These are phyloP conservation scores for Acromyrmex heyeri DNA, from an alignment of 1,140 invertebrate species.

Conservation along the genomic window DNA sequence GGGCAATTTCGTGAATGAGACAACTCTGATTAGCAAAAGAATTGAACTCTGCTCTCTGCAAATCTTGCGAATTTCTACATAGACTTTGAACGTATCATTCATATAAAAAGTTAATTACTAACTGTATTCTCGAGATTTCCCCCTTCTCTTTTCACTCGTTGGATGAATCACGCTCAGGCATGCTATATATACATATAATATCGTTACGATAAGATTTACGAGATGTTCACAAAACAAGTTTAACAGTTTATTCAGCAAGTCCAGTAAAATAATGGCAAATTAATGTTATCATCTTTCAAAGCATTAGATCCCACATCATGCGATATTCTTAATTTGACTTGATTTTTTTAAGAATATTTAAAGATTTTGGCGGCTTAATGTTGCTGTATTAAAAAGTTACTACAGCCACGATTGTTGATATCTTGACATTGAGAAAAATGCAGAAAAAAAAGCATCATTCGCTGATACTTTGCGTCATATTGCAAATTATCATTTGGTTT, in stretches of 20 bases:
- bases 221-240: not conserved
- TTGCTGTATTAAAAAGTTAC: not conserved
- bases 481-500: conserved; percentile 12
- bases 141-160: not conserved
- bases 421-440: not conserved
- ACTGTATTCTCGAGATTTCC: not conserved
- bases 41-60: not conserved
- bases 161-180: conserved; percentile 1
- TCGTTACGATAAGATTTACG: conserved; percentile 23
- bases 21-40: conserved; percentile 6
- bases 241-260: not conserved
- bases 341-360: not conserved
- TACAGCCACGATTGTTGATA: not conserved
- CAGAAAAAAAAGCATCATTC: not conserved
- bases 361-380: not conserved
- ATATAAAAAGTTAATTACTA: not conserved
- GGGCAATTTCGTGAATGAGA: not conserved
- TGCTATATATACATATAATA: not conserved
- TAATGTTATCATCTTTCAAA: not conserved
- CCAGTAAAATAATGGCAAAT: not conserved
- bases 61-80: conserved; percentile 18
- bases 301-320: not conserved
- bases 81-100: conserved; percentile 26
- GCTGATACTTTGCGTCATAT: not conserved
- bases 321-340: not conserved